A percentile compares a stretch with the other conserved stretches of the same genome.
phyloP scores from a whole-genome alignment of 2,113 vertebrate species.

The Cyprinodon variegatus region DNA sequence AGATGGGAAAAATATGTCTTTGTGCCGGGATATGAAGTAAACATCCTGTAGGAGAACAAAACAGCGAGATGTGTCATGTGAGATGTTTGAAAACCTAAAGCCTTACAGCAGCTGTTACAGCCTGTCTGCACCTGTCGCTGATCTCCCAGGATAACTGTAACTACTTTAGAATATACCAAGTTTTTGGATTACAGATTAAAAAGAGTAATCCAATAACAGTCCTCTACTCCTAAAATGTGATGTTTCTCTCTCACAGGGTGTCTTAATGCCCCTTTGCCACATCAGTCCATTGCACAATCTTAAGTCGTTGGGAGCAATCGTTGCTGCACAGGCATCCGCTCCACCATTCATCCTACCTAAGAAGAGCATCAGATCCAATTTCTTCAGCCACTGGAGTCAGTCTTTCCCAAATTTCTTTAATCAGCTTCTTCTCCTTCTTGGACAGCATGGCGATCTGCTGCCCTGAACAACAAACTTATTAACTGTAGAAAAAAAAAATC shows the following conservation, averaged over 20 bases:
- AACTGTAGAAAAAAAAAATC: neutral
- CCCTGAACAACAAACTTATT: neutral
- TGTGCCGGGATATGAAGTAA: constrained; percentile 73
- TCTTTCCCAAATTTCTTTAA: constrained; percentile 68
- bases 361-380: constrained; percentile 78
- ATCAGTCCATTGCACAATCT: no score
- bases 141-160: no score
- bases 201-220: neutral
- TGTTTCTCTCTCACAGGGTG: no score
- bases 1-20: constrained; percentile 82
- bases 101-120: no score
- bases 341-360: constrained; percentile 65
- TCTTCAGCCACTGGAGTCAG: constrained; percentile 69
- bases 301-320: neutral
- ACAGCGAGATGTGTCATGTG: neutral
- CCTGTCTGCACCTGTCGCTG: no score
- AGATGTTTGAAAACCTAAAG: no score
- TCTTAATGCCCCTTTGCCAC: neutral
- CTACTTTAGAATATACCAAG: no score
- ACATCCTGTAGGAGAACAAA: constrained; percentile 70
- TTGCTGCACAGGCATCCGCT: neutral
- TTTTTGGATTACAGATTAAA: no score
- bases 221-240: neutral
- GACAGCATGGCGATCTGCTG: constrained; percentile 70
- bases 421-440: constrained; percentile 69